Evolutionary conservation across 2,113 vertebrate genomes (phyloP), one percentile per base, ranked within the genome.

Genomic region (Drymodes brunneopygia): DNA sequence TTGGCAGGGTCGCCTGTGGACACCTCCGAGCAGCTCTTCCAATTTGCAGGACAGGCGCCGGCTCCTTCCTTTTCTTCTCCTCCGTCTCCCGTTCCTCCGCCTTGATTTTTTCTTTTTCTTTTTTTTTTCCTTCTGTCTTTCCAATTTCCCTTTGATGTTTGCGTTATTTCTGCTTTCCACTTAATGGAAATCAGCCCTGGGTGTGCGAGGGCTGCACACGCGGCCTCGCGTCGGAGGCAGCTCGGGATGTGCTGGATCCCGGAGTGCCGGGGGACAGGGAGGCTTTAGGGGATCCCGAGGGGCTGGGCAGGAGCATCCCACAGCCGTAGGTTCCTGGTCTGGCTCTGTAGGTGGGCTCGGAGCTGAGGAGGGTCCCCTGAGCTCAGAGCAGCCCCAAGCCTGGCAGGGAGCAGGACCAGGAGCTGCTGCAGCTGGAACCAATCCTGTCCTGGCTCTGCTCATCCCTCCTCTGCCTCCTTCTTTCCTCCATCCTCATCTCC

Each of bases 1-100:
- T 93, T 97, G 97, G 97, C 98, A 97, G 97, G 97, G 98, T 91
- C 87, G 95, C 96, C 97, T 89, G 40, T 42, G 56, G 96, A 94
- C 87, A 74, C 95, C 95, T 72, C 56, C 61, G 61, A 93, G 94
- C 90, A 92, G 88, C 92, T 45, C 75, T 94, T 85, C 94, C 97
- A 80, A 86, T 96, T 94, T 95, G 91, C 95, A 82, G 95, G 10
- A 60, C 7, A 45, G 95, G 84, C 77, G 6, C 13, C 11, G 25
- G 78, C 35, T 57, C 38, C 79, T 54, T 85, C 77, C 82, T 54
- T 78, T 74, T 86, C 47, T 92, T 48, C 16, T 82, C 69, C 53
- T 57, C 53, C 21, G 0, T 87, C 79, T 81, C 81, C 79, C 31
- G 5, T 57, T 82, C 71, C 57, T 38, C 93, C 40, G 1, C 57